Conservation (phyloP, 2,113 vertebrate genomes). For the Psittacus erithacus region DNA sequence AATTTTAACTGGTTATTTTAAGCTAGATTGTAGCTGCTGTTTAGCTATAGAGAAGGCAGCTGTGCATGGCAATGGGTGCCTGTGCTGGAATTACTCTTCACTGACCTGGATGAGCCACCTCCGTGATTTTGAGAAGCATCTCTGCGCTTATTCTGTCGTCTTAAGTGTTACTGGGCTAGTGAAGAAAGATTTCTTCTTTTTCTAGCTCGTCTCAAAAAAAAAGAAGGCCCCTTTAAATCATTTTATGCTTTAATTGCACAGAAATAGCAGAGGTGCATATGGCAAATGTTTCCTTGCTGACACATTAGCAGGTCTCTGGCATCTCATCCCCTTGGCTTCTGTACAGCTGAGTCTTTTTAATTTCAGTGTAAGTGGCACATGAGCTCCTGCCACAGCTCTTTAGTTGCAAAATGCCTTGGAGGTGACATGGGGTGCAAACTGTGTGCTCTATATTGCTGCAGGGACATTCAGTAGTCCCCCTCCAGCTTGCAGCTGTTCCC, state of each 20-base stretch:
- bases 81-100: neutral
- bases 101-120: neutral
- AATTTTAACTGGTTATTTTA: neutral
- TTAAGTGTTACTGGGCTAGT: neutral
- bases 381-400: neutral
- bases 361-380: neutral
- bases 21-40: neutral
- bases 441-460: neutral
- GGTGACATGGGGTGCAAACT: accelerated
- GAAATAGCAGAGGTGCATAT: neutral
- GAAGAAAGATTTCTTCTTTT: neutral
- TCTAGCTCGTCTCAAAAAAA: neutral
- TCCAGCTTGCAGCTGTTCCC: neutral
- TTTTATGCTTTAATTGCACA: neutral
- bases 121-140: neutral
- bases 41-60: neutral
- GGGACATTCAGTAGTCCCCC: neutral
- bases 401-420: neutral
- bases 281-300: slow-evolving; percentile 24
- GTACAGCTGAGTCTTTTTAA: neutral
- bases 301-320: neutral
- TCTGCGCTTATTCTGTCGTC: neutral
- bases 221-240: neutral
- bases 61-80: neutral
- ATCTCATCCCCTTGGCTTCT: neutral